phyloP scores from a whole-genome alignment of 2,797 vertebrate species.

The Pipistrellus kuhlii region DNA sequence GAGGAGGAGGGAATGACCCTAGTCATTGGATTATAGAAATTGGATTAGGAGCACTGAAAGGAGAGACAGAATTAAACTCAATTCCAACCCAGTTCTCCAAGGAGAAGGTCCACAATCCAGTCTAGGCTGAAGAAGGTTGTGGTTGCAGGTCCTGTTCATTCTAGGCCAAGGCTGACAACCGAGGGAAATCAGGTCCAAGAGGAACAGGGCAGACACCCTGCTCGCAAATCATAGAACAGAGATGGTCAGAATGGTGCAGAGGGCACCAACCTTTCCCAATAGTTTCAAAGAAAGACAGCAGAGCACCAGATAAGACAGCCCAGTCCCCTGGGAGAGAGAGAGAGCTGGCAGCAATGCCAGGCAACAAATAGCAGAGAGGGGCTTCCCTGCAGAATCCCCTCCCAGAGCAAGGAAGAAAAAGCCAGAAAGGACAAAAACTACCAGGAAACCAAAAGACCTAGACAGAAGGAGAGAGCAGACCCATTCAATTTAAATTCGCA shows the following conservation, averaged over 20 bases:
- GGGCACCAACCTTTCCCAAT: neutral
- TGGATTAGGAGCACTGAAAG: neutral
- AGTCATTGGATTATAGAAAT: neutral
- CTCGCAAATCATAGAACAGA: neutral
- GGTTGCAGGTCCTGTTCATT: neutral
- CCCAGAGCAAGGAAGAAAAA: neutral
- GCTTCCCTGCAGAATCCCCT: neutral
- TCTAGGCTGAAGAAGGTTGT: neutral
- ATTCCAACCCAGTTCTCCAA: neutral
- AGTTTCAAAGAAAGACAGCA: slow-evolving; percentile 17
- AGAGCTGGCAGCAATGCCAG: neutral
- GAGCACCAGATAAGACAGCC: neutral
- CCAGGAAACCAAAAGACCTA: neutral
- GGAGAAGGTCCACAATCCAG: neutral
- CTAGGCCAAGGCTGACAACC: neutral
- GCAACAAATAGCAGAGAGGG: neutral
- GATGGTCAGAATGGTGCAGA: neutral
- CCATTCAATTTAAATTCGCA: neutral
- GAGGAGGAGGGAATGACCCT: neutral
- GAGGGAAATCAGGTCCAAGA: neutral
- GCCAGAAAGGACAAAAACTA: neutral
- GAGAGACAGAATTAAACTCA: neutral
- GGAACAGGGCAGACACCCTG: neutral
- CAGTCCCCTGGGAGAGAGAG: neutral
- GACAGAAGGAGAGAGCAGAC: neutral